Base-by-base conservation (phyloP, 2,797 vertebrate genomes). In the Lithobates sylvaticus region DNA sequence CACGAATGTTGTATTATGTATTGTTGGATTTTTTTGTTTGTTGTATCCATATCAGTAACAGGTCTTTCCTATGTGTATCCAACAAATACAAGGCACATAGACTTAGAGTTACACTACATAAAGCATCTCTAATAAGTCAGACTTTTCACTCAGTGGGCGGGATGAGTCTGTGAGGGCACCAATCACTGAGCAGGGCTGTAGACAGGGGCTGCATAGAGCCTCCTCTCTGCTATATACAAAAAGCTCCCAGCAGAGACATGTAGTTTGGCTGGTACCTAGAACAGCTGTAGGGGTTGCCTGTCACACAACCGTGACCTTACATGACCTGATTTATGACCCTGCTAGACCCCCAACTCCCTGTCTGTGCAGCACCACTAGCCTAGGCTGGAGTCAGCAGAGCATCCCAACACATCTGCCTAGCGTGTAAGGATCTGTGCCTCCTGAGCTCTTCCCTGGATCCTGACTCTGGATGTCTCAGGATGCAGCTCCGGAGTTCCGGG, bases 271-370 rank as follows among this genome's bases (percentile, higher is more conserved):
- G 39, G 16, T 39, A 34, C 64, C 36, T 84, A 42, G 27, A 18
- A 42, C 67, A 78, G 83, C 75, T 84, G 65, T 34, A 58, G 32
- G 23, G 27, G 32, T 68, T 21, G 69, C 6, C 67, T 58, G 47
- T 58, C 79, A 71, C 42, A 69, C 29, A n/a, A 32, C 44, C 26
- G 42, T 81, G 78, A 72, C 79, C 79, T 81, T 54, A 71, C 68
- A 73, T 73, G 50, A 81, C 79, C 79, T 26, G 67, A 34, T 13
- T 23, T 34, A 67, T 67, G 12, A 67, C n/a, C 12, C 65, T 27
- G 10, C n/a, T 29, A 27, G 65, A 29, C 65, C 65, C 10, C 7
- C n/a, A 26, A n/a, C 21, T 65, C 23, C 61, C 65, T 13, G 65
- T 67, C 79, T 34, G 67, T 44, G 34, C 34, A 15, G 61, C 77